Percentiles rank a stretch among this genome's conserved stretches.
These are phyloP conservation scores for Emberiza fucata DNA, from an alignment of 2,113 vertebrate species.

Conservation along the genomic window DNA sequence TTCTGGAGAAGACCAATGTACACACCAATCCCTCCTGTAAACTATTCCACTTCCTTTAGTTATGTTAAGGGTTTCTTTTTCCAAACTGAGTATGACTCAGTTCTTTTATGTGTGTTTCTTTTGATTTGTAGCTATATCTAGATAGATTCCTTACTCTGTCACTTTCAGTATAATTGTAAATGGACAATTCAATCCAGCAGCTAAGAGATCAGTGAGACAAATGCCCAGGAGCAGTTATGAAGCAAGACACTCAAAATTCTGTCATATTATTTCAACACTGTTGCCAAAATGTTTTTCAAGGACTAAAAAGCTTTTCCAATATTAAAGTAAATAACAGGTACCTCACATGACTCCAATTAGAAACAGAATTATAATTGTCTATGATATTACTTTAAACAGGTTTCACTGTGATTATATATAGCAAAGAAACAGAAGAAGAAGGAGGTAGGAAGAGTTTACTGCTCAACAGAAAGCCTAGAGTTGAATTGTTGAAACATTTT, in stretches of 20 bases:
- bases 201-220: not conserved
- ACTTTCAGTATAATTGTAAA: not conserved
- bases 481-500: not conserved
- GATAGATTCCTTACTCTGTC: not conserved
- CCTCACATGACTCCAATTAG: not conserved
- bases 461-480: not conserved
- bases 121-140: not conserved
- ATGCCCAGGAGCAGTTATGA: not conserved
- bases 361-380: not conserved
- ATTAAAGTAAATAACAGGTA: not conserved
- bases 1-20: slow-evolving; percentile 1
- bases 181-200: not conserved
- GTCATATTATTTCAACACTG: not conserved
- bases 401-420: not conserved
- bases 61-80: not conserved
- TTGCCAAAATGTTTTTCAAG: slow-evolving; percentile 9
- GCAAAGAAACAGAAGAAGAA: not conserved
- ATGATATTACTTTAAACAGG: not conserved
- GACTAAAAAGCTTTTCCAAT: not conserved
- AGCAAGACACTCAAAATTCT: not conserved
- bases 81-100: not conserved
- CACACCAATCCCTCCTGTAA: slow-evolving; percentile 3
- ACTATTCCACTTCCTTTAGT: not conserved
- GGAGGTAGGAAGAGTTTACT: not conserved
- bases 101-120: not conserved